These are phyloP conservation scores for Stictocephala bisonia DNA, from an alignment of 2,888 invertebrate species.

Conservation along the genomic window DNA sequence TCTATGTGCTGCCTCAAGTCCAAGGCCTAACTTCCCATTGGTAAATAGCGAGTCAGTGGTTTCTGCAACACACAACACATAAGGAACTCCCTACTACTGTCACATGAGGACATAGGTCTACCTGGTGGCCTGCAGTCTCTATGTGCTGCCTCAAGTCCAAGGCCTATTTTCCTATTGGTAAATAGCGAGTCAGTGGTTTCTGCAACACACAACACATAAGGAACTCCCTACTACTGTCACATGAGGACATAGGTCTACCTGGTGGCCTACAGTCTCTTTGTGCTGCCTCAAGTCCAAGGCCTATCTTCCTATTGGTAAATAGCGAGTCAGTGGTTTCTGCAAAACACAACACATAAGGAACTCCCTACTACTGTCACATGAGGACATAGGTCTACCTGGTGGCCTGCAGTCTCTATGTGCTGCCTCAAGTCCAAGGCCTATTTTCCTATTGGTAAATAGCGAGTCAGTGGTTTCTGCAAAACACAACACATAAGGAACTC, in stretches of 20 bases:
- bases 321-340: no score
- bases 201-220: no score
- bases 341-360: no score
- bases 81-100: no score
- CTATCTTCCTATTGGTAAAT: no score
- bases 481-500: no score
- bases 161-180: conserved; percentile 83
- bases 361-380: conserved; percentile 91
- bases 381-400: conserved; percentile 89
- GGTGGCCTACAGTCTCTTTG: no score
- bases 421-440: conserved; percentile 83
- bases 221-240: no score
- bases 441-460: conserved; percentile 92
- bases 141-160: conserved; percentile 91
- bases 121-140: conserved; percentile 93
- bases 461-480: conserved; percentile 90
- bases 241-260: no score
- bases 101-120: conserved; percentile 89
- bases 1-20: conserved; percentile 92
- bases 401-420: conserved; percentile 95
- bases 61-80: conserved; percentile 79
- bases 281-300: no score
- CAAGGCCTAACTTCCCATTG: conserved; percentile 82
- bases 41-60: conserved; percentile 94
- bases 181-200: conserved; percentile 93